Base-by-base conservation (phyloP, 2,113 vertebrate species). In the Alaudala cheleensis region DNA sequence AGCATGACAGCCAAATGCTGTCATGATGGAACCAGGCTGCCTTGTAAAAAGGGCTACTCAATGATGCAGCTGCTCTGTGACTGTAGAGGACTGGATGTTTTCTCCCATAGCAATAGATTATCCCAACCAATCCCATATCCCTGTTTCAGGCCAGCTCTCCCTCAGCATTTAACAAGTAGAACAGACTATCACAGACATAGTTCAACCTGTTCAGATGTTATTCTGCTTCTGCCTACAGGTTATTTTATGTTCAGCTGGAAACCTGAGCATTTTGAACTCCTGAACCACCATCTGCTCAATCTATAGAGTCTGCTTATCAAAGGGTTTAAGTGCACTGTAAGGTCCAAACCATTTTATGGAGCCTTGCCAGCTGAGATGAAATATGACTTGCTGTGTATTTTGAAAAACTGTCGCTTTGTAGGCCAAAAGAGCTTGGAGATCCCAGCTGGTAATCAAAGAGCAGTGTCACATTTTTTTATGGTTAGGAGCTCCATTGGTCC, bases 141-240 rank as follows among this genome's bases (percentile, higher is more conserved):
- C 34, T 49, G 9, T 70, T 82, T 90, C 78, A 90, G 90, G 74
- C 67, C 31, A 74, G 60, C 44, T 83, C 56, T 74, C 64, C 51
- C 62, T 72, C 56, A 56, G 81, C 56, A n/a, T 88, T 92, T 93
- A 93, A 85, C 39, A 92, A 92, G 51, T 67, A 84, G 74, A 92
- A 53, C 87, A 91, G 81, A 66, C 39, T 73, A 81, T 86, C 81
- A 37, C 50, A 93, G 78, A 71, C 72, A 13, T 39, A 71, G 47
- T 86, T 93, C 72, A 93, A 94, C 95, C 95, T 96, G 92, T 82
- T 97, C 90, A 96, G 90, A 95, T 94, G 90, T 95, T 92, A 90
- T 94, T 96, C 88, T 94, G n/a, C 85, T 90, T 90, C 76, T 95
- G 88, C 93, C 79, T 95, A 92, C 78, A 95, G 89, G 91, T 95